Evolutionary conservation across 2,888 invertebrate species (phyloP), one percentile per base, ranked within the genome.

Genomic region (Notodonta ziczac): DNA sequence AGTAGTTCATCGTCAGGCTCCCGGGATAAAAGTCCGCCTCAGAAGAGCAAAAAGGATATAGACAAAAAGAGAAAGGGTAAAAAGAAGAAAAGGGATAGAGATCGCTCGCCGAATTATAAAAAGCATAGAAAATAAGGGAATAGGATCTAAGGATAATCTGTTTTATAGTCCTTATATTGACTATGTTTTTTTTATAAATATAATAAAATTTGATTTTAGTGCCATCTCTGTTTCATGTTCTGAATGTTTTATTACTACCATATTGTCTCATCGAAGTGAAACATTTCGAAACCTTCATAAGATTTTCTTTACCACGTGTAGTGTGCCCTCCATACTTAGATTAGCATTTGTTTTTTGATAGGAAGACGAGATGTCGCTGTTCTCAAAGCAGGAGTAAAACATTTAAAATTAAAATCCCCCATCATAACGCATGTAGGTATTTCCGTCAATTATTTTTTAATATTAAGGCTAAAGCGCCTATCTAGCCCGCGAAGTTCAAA

Each of bases 1-100:
- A 83, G 82, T 42, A 86, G 84, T 62, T 81, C 82, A 54, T 84
- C 84, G 0, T 74, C 76, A 8, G 80, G 80, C n/a, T 73, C 80
- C 42, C 78, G 88, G 58, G 87, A 84, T 6, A 91, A 85, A 66
- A 89, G 85, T 70, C 83, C 80, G 62, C 87, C 88, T 4, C 77
- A 87, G 2, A 91, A 92, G 70, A 88, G 83, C 0, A 87, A 87
- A 67, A 89, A 90, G 73, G 95, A 94, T 69, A 94, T 91, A 70
- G 94, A 94, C 72, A 95, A 94, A 73, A 95, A 94, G 70, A 89
- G 95, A 62, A 95, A 94, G 75, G 95, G 95, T 3, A 94, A 94
- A 66, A 94, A 95, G 78, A 94, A 90, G 83, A 92, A 87, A 70
- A 87, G 91, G 62, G 93, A 95, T 62, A 88, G 93, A 72, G 94